Base-by-base conservation (phyloP, 2,113 vertebrate genomes). In the Puntigrus tetrazona region DNA sequence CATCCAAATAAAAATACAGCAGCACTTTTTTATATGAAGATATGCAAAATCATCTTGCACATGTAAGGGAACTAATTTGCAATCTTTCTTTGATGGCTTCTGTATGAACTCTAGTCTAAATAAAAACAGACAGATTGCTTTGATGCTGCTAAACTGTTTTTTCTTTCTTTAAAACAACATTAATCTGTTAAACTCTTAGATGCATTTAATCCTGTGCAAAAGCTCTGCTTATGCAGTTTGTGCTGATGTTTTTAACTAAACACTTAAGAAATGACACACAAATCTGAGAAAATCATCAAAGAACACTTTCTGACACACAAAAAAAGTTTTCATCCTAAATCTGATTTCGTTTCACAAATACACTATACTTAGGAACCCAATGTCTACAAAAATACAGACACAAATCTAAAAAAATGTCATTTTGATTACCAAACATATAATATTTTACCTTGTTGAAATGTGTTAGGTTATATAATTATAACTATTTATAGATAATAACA, bases 151-250 rank as follows among this genome's bases (percentile, higher is more conserved):
- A 9, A 52, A 31, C 59, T 27, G 55, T 59, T 61, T 57, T n/a
- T 14, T 36, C 10, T 57, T 0, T 77, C 11, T 61, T 25, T 27
- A 18, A 59, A 78, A 61, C 55, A 78, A 29, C 52, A 41, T 43
- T 59, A 59, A 16, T 78, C 22, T 78, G 20, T 38, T 78, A 10
- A 63, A 78, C 7, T 43, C 75, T 11, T 11, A 69, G 31, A 11
- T 69, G 9, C 9, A n/a, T 38, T 20, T 73, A 73, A 73, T 38
- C 38, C 38, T 8, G 11, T 22, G n/a, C n/a, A 27, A 73, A 72
- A 73, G 9, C 38, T 25, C n/a, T 72, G 69, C 38, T 45, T 73
- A 73, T 73, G 38, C 38, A 73, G 43, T 43, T 72, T 72, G 38
- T 16, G 38, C 25, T 43, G 38, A 16, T 72, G 11, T 72, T 72